Conservation (phyloP, 2,113 vertebrate species). For the Copsychus sechellarum region DNA sequence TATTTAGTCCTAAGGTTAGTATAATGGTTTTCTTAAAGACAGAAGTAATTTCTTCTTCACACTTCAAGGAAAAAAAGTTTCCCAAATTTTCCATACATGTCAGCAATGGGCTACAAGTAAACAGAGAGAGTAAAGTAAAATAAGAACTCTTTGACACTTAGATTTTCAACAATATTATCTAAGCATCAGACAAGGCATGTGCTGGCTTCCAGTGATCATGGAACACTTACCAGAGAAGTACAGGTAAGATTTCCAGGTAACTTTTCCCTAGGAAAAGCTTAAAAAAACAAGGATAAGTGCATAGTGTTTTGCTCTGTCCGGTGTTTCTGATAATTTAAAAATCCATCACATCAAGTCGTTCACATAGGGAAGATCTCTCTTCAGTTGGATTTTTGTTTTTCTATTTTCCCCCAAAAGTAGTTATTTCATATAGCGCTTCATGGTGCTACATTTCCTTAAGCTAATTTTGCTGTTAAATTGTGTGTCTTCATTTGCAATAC, state of each 20-base stretch:
- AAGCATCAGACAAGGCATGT: rapidly evolving
- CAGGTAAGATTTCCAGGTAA: background rate
- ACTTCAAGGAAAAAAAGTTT: background rate
- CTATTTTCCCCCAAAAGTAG: rapidly evolving
- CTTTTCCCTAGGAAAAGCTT: background rate
- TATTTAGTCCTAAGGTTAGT: background rate
- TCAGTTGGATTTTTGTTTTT: rapidly evolving
- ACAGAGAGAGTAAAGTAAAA: background rate
- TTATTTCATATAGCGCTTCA: background rate
- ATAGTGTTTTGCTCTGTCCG: background rate
- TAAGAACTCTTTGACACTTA: background rate
- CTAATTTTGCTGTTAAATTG: background rate
- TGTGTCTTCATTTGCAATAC: background rate
- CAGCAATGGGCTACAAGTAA: background rate
- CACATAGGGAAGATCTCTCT: background rate
- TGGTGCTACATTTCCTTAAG: background rate
- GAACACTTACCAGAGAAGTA: background rate
- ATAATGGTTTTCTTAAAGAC: background rate
- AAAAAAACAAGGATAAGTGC: background rate
- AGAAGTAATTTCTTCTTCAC: background rate
- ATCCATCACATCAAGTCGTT: background rate
- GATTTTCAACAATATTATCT: background rate
- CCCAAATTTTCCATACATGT: background rate
- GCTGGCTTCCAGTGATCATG: background rate
- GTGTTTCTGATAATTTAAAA: background rate